Base-by-base conservation (phyloP, 2,888 invertebrate species). In the Leuctra nigra region DNA sequence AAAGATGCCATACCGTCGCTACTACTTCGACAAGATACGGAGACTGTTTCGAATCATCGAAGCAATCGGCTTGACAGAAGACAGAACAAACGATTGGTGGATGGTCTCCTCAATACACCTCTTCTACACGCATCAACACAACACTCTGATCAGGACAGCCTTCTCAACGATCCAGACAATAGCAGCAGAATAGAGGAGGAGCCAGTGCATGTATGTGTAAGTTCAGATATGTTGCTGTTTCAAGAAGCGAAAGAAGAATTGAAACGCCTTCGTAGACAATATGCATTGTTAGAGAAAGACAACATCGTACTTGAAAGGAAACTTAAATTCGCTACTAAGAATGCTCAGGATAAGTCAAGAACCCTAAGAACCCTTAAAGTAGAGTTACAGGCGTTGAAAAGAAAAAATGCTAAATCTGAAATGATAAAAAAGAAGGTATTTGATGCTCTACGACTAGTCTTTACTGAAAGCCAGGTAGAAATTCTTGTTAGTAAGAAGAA, bases 401-500 rank as follows among this genome's bases (percentile, higher is more conserved):
- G 6, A 7, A 29, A 7, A 11, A 29, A 29, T 29, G 29, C 29
- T 11, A 29, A 29, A 29, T 7, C 7, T 6, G 7, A 29, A 11
- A 29, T 29, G 6, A 29, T 29, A 29, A 6, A 29, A 7, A 11
- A 29, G 18, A 46, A 46, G 24, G 1, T 4, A 1, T 16, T 4
- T n/a, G 20, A 14, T 23, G 2, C 3, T n/a, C 6, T 18, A 1
- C 22, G 46, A 14, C 16, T 2, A 46, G 29, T 33, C n/a, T 52
- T 52, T 23, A 36, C 52, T 22, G 11, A 2, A 1, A 33, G 22
- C 1, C 52, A 52, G 18, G n/a, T 25, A 18, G 20, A 13, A 14
- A 52, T 52, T 16, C 52, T 29, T 3, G 14, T 36, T 25, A n/a
- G n/a, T n/a, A 52, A 33, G 2, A 52, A 22, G 16, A 24, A 52